Conservation (phyloP, 1,140 invertebrate species). For the Drosophila kohkoa region DNA sequence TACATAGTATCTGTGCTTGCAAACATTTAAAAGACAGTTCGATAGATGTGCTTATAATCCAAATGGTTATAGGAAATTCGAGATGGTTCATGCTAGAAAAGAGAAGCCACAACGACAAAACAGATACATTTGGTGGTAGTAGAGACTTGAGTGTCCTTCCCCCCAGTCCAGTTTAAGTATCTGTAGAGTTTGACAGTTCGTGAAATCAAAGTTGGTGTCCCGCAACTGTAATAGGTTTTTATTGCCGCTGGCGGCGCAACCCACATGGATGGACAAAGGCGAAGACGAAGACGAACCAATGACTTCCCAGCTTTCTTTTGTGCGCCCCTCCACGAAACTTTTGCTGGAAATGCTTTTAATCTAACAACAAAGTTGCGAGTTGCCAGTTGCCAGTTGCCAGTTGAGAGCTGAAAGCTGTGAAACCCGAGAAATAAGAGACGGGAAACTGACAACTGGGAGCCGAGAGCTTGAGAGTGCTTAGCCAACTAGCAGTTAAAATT, state of each 20-base stretch:
- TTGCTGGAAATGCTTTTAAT: slow-evolving; percentile 71
- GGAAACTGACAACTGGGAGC: slow-evolving; percentile 37
- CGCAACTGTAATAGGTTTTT: slow-evolving; percentile 71
- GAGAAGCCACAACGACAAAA: slow-evolving; percentile 5
- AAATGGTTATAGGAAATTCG: slow-evolving; percentile 6
- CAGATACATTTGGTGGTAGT: slow-evolving; percentile 12
- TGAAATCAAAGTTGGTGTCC: slow-evolving; percentile 77
- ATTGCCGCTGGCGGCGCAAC: slow-evolving; percentile 52
- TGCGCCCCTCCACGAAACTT: slow-evolving; percentile 35
- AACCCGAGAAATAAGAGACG: background rate
- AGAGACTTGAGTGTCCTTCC: slow-evolving; percentile 33
- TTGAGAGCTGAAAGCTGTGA: too few species aligned
- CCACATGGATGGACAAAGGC: background rate
- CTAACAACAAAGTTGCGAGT: slow-evolving; percentile 69
- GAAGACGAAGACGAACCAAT: slow-evolving; percentile 25
- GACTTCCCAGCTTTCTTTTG: slow-evolving; percentile 60
- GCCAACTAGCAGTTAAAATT: slow-evolving; percentile 44
- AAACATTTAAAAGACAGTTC: background rate
- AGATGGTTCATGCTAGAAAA: background rate
- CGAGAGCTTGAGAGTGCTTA: slow-evolving; percentile 20
- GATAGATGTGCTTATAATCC: slow-evolving; percentile 10
- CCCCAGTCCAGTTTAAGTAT: slow-evolving; percentile 28
- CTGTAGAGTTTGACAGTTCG: slow-evolving; percentile 67
- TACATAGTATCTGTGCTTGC: background rate
- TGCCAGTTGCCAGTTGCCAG: slow-evolving; percentile 1